A percentile compares a stretch with the other conserved stretches of the same genome.
Evolutionary conservation across 2,888 invertebrate species (phyloP).

Genomic region (Limnephilus marmoratus): DNA sequence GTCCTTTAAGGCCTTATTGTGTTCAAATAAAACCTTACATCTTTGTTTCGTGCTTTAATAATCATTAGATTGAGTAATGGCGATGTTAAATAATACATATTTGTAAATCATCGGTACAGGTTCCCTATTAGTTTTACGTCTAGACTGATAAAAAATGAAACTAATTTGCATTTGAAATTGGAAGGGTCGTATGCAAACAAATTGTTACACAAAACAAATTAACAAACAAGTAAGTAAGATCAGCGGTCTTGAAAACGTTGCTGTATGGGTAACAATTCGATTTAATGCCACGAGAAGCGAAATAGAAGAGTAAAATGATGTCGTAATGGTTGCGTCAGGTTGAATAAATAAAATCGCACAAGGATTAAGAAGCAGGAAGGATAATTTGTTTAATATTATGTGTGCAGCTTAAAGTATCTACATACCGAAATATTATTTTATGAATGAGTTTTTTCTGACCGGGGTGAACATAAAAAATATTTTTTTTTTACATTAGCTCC

Average conservation of each 20-base stretch:
- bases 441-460: neutral
- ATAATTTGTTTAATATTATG: neutral
- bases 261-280: neutral
- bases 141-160: neutral
- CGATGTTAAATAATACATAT: neutral
- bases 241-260: neutral
- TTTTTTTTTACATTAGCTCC: too few species aligned
- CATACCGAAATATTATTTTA: neutral
- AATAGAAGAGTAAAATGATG: neutral
- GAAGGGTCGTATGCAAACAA: neutral
- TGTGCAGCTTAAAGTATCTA: neutral
- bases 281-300: neutral
- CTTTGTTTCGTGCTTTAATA: neutral
- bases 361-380: neutral
- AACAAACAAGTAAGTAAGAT: neutral
- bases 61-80: neutral
- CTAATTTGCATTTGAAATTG: neutral
- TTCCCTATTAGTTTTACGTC: neutral
- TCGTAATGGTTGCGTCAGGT: neutral
- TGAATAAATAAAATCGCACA: neutral
- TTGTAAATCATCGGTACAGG: neutral
- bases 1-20: neutral
- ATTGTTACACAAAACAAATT: neutral
- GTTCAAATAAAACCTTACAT: slow-evolving; percentile 3
- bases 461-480: too few species aligned